A percentile compares a stretch with the other conserved stretches of the same genome.
phyloP scores from a whole-genome alignment of 2,113 vertebrate genomes.

The Octodon degus region DNA sequence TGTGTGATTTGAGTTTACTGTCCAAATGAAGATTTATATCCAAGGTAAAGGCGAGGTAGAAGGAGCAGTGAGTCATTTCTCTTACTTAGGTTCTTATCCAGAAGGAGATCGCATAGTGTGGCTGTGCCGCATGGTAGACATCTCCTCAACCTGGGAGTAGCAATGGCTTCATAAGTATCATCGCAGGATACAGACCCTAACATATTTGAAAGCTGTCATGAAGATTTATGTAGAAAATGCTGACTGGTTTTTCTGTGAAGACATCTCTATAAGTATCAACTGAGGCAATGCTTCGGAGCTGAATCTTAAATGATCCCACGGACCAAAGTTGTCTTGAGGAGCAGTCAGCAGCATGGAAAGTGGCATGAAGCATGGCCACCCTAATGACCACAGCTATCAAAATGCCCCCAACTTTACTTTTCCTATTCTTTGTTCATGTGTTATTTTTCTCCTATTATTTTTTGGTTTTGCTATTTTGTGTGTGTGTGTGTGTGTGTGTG shows the following conservation, averaged over 20 bases:
- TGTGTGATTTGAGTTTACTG: not conserved
- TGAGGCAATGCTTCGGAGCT: not conserved
- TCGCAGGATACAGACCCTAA: not conserved
- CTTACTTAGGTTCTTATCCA: constrained; percentile 2
- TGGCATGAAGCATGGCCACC: constrained; percentile 15
- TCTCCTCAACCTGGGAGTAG: not conserved
- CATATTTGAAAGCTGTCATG: not conserved
- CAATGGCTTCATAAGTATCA: constrained; percentile 8
- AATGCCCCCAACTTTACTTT: not conserved
- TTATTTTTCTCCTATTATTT: no score
- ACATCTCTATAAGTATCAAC: not conserved
- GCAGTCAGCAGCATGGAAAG: not conserved
- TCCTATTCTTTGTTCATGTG: constrained; percentile 38
- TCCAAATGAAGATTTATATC: not conserved
- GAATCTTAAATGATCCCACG: not conserved
- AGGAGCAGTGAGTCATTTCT: not conserved
- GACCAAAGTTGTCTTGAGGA: not conserved
- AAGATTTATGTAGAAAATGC: not conserved
- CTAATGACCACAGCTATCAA: not conserved
- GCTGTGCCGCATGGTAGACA: not conserved
- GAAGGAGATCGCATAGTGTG: not conserved
- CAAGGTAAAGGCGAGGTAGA: not conserved
- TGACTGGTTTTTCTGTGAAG: not conserved
- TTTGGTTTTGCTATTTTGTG: not conserved
- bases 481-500: no score